Conservation (phyloP, 2,888 invertebrate species). For the Megamerina dolium region DNA sequence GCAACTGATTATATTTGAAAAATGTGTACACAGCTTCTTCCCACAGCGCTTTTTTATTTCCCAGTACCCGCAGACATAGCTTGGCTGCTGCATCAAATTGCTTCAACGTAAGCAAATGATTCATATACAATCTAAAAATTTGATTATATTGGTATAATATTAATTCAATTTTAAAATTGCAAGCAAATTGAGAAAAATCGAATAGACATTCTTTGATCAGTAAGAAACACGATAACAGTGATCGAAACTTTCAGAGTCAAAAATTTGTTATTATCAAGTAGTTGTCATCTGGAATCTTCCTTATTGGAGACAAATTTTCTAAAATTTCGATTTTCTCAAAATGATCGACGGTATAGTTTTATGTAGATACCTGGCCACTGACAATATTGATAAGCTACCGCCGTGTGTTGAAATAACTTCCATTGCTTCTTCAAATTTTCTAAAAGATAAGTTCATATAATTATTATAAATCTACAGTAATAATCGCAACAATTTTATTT, state of each 20-base stretch:
- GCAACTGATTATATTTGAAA: slow-evolving; percentile 72
- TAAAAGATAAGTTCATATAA: slow-evolving; percentile 34
- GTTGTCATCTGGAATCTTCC: neutral
- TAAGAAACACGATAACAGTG: neutral
- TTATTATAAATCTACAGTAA: too few species aligned
- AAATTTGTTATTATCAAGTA: neutral
- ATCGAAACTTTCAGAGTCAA: neutral
- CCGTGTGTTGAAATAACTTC: slow-evolving; percentile 68
- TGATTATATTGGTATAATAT: too few species aligned
- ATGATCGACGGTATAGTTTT: neutral
- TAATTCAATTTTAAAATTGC: too few species aligned
- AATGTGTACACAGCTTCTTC: slow-evolving; percentile 90
- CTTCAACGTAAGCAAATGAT: slow-evolving; percentile 65
- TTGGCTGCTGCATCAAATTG: slow-evolving; percentile 79
- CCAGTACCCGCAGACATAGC: slow-evolving; percentile 77
- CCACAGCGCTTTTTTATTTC: slow-evolving; percentile 78
- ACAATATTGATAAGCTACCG: slow-evolving; percentile 46
- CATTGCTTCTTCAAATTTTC: slow-evolving; percentile 78
- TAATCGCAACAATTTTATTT: too few species aligned
- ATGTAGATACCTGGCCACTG: slow-evolving; percentile 38
- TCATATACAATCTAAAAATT: slow-evolving; percentile 61
- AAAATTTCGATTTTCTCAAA: too few species aligned
- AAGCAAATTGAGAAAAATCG: too few species aligned
- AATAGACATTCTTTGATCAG: slow-evolving; percentile 4
- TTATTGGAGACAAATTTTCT: too few species aligned